Evolutionary conservation across 2,888 invertebrate species (phyloP).

Genomic region (Nomada goodeniana): DNA sequence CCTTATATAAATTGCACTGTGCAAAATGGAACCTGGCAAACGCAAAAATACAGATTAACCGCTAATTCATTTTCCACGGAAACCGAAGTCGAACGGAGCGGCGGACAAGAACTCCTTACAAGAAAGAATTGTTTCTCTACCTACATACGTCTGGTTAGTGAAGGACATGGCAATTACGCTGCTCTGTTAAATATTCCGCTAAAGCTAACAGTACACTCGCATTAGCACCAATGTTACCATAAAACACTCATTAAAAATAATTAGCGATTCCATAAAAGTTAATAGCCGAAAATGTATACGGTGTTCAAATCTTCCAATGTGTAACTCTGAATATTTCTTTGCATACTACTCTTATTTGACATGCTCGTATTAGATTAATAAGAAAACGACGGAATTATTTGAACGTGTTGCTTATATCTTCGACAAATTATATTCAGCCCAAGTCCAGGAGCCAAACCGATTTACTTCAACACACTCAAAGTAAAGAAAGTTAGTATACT

Average conservation of each 20-base stretch:
- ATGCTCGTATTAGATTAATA: too few relatives aligned
- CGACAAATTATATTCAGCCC: too few relatives aligned
- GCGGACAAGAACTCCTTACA: not conserved
- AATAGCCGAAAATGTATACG: not conserved
- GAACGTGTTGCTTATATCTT: too few relatives aligned
- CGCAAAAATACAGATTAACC: not conserved
- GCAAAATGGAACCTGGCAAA: not conserved
- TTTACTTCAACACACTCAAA: too few relatives aligned
- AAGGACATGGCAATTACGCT: not conserved
- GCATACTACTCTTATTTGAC: too few relatives aligned
- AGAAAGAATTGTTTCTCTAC: not conserved
- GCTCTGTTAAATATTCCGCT: not conserved
- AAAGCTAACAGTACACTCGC: not conserved
- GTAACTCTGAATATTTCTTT: too few relatives aligned
- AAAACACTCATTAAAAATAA: not conserved
- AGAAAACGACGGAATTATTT: too few relatives aligned
- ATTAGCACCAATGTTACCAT: too few relatives aligned
- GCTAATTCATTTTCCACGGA: not conserved
- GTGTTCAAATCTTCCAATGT: too few relatives aligned
- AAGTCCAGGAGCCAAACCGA: too few relatives aligned
- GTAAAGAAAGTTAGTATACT: too few relatives aligned
- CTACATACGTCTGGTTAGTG: not conserved
- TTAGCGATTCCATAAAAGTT: not conserved
- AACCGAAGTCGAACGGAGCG: not conserved
- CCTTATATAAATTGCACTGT: not conserved